Evolutionary conservation across 2,113 vertebrate genomes (phyloP), one percentile per base, ranked within the genome.

Genomic region (Maccullochella peelii): DNA sequence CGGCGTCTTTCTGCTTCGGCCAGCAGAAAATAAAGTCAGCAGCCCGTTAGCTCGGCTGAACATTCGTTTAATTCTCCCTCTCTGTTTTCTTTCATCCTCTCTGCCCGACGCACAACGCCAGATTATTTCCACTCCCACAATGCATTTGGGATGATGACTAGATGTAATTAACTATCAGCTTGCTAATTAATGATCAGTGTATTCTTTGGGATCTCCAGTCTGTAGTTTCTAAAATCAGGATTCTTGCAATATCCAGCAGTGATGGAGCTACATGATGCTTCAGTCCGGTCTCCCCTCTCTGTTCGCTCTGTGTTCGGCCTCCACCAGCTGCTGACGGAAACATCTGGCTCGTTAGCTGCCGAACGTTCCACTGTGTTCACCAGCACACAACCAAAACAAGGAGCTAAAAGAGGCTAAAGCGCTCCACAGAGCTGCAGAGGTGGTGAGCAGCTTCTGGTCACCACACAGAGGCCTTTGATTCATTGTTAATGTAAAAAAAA

Each of bases 31-130:
- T 78, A n/a, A 97, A 96, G 96, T 96, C 96, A 95, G 96, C 95
- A 88, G 95, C 95, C 96, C 95, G 96, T 86, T 80, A 67, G 79
- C 82, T 82, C 66, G 6, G 63, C 73, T 85, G 65, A 96, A 96
- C 96, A 96, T 97, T 96, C 95, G 96, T 96, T 97, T 96, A 95
- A 96, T 96, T 97, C 97, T 97, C 95, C 96, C 97, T 97, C 96
- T 96, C 94, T 95, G 95, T 57, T 73, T 55, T 11, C 36, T 72
- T 47, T 73, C 27, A 7, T 20, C 21, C 44, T 77, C 68, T 27
- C 44, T 25, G 27, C 14, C 52, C 8, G 40, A n/a, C 6, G 23
- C 30, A 52, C 71, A 30, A 38, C 2, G 15, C 23, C 40, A n/a
- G 11, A 71, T 58, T 8, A 57, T 23, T 57, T 15, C 40, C 63